A percentile compares a stretch with the other conserved stretches of the same genome.
phyloP scores from a whole-genome alignment of 1,140 invertebrate genomes.

The Aphaenogaster floridana region DNA sequence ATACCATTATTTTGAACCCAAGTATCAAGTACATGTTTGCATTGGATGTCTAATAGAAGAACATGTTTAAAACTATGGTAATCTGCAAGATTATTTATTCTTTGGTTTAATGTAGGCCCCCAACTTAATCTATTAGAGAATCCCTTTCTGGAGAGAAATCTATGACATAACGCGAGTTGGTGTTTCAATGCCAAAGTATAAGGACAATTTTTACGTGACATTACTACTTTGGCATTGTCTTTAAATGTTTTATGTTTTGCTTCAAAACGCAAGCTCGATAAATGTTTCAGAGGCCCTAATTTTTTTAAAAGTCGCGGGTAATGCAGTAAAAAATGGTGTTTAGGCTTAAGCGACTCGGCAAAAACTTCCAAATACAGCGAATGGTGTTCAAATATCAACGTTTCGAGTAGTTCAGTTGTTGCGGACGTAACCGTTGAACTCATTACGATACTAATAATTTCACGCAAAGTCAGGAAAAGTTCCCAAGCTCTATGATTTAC shows the following conservation, averaged over 20 bases:
- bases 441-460: constrained; percentile 25
- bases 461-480: not conserved
- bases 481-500: constrained; percentile 14
- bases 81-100: not conserved
- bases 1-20: constrained; percentile 6
- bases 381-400: not conserved
- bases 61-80: constrained; percentile 16
- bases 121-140: not conserved
- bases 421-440: not conserved
- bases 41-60: not conserved
- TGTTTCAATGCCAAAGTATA: constrained; percentile 15
- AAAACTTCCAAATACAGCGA: constrained; percentile 16
- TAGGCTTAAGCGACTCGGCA: not conserved
- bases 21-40: not conserved
- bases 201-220: not conserved
- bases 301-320: not conserved
- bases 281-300: constrained; percentile 13
- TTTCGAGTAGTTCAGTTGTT: constrained; percentile 14
- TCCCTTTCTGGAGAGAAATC: not conserved
- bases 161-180: constrained; percentile 1
- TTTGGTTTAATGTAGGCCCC: not conserved
- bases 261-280: constrained; percentile 15
- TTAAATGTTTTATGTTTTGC: constrained; percentile 10
- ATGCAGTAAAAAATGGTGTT: constrained; percentile 27
- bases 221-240: not conserved